Percentiles rank a stretch among this genome's conserved stretches.
These are phyloP conservation scores for Momotus momota DNA, from an alignment of 2,797 vertebrate species.

Conservation along the genomic window DNA sequence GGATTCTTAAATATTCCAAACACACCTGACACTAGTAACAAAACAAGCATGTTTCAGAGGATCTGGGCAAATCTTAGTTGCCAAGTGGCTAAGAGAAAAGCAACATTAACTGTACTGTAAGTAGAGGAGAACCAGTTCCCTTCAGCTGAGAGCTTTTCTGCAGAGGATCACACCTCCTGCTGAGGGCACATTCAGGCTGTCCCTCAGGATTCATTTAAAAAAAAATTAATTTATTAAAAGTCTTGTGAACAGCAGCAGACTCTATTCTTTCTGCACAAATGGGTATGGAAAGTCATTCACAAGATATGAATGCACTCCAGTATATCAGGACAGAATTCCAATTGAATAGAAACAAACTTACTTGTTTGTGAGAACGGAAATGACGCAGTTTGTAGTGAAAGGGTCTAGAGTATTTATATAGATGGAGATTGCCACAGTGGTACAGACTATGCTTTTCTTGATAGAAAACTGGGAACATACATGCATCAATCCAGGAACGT, in stretches of 20 bases:
- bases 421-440: neutral
- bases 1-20: neutral
- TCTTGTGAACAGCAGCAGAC: constrained; percentile 8
- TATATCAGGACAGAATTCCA: constrained; percentile 21
- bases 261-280: neutral
- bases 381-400: neutral
- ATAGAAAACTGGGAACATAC: neutral
- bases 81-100: neutral
- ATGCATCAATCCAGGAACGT: neutral
- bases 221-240: constrained; percentile 29
- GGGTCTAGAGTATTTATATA: neutral
- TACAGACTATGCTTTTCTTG: neutral
- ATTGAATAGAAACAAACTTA: constrained; percentile 29
- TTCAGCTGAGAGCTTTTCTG: neutral
- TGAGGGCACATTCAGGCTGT: constrained; percentile 9
- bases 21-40: neutral
- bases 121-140: neutral
- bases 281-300: constrained; percentile 9
- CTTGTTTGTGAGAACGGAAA: constrained; percentile 22
- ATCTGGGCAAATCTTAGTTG: neutral
- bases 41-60: constrained; percentile 23
- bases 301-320: neutral
- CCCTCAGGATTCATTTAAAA: neutral
- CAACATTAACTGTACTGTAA: neutral
- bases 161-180: constrained; percentile 13